Conservation (phyloP, 2,797 vertebrate species). For the Rousettus madagascariensis region DNA sequence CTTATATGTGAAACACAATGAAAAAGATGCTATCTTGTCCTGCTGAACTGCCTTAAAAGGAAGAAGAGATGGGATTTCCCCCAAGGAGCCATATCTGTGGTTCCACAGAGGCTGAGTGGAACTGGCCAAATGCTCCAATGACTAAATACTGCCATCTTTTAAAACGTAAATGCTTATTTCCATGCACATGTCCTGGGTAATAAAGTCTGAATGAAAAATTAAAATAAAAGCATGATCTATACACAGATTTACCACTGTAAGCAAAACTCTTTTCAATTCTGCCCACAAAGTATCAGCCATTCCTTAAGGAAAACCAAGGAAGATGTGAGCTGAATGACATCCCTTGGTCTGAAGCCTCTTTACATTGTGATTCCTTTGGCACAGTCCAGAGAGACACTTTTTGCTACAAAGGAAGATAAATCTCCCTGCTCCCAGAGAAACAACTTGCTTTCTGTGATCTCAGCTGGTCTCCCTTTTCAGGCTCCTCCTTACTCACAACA, state of each 20-base stretch:
- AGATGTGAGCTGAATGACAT: neutral
- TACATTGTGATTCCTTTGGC: neutral
- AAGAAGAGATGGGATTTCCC: slow-evolving; percentile 21
- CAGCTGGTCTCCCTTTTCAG: neutral
- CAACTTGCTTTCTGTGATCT: neutral
- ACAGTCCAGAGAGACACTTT: neutral
- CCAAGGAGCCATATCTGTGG: slow-evolving; percentile 32
- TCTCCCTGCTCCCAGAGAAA: neutral
- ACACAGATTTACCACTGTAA: neutral
- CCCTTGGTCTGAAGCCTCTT: neutral
- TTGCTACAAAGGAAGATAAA: neutral
- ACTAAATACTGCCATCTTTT: slow-evolving; percentile 28
- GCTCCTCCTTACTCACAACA: neutral
- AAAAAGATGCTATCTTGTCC: neutral
- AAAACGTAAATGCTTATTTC: slow-evolving; percentile 35
- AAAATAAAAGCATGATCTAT: slow-evolving; percentile 29
- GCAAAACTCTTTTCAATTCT: neutral
- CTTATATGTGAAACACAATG: neutral
- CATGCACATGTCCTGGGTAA: neutral
- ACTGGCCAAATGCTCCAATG: neutral
- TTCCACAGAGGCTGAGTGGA: slow-evolving; percentile 47
- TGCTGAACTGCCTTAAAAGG: neutral
- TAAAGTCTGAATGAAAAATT: slow-evolving; percentile 34
- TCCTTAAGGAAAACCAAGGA: neutral
- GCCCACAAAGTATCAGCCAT: neutral